Evolutionary conservation across 1,140 invertebrate species (phyloP), one percentile per base, ranked within the genome.

Genomic region (Marisa cornuarietis): DNA sequence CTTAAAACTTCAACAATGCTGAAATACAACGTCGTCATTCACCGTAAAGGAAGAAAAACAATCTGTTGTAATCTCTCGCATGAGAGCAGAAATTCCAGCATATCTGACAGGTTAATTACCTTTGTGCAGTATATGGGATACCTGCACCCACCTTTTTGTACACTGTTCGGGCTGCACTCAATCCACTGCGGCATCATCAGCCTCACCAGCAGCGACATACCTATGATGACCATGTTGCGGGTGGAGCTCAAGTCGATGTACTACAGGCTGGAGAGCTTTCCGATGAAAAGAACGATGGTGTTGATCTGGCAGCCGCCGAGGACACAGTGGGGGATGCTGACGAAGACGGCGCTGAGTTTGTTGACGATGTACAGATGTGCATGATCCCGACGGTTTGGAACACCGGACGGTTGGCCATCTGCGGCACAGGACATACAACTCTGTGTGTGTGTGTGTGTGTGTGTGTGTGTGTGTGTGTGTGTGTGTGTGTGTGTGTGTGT

Each of bases 241-340:
- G 95, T 93, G 20, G 95, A 96, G 87, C 95, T 95, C 54, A 97
- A 90, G 86, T 96, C 93, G 31, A 97, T 93, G 85, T 95, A 95
- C 86, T 96, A 95, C 18, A 97, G 92, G n/a, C 95, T 95, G 0
- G 96, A 96, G 1, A 97, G 89, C 14, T 87, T n/a, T n/a, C n/a
- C 87, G 7, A 90, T 81, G 8, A 42, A 42, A 74, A 88, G 85
- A 52, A 95, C 95, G 88, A 96, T 96, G 93, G 96, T 95, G 6
- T 96, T 93, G 83, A 95, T 95, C 90, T 96, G 96, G 75, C 96
- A 93, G 7, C 96, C 96, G 0, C 96, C 96, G 3, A 97, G 93
- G n/a, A 97, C 94, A 0, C 96, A 95, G 86, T 95, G 95, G 8
- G 96, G 96, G 77, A 97, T 97, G 73, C 96, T 95, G 69, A 96